Conservation (phyloP, 2,113 vertebrate genomes). For the Chaetorhynchus papuensis region DNA sequence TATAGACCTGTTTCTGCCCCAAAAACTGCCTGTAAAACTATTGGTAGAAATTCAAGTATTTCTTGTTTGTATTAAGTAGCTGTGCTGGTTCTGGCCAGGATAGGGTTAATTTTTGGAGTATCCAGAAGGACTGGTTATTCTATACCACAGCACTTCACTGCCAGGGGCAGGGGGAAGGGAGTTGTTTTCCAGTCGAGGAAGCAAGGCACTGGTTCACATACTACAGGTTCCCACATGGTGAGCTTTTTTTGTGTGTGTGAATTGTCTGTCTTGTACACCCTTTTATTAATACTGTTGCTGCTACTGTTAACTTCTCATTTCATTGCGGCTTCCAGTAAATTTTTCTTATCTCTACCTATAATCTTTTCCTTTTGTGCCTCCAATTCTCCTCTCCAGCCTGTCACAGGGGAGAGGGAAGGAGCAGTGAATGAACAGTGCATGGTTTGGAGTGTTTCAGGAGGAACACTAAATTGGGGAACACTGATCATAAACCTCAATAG, state of each 20-base stretch:
- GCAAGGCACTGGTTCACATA: too few relatives aligned
- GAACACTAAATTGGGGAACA: not conserved
- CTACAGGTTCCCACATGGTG: not conserved
- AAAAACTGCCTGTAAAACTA: not conserved
- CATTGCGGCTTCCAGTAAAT: not conserved
- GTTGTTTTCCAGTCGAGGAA: not conserved
- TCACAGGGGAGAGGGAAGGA: not conserved
- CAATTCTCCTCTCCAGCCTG: not conserved
- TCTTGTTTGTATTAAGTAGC: not conserved
- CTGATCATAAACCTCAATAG: accelerated
- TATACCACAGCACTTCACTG: not conserved
- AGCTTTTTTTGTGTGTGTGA: accelerated
- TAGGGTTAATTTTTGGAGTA: not conserved
- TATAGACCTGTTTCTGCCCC: not conserved
- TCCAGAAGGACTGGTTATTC: not conserved
- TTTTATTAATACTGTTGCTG: not conserved
- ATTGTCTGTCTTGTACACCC: not conserved
- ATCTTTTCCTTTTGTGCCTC: not conserved
- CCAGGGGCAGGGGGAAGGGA: not conserved
- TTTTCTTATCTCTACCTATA: not conserved
- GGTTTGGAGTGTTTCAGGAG: not conserved
- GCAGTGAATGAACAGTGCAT: not conserved
- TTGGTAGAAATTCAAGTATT: not conserved
- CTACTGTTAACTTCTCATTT: not conserved
- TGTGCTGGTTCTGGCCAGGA: not conserved